phyloP scores from a whole-genome alignment of 2,888 invertebrate genomes.

The Ametastegia equiseti region DNA sequence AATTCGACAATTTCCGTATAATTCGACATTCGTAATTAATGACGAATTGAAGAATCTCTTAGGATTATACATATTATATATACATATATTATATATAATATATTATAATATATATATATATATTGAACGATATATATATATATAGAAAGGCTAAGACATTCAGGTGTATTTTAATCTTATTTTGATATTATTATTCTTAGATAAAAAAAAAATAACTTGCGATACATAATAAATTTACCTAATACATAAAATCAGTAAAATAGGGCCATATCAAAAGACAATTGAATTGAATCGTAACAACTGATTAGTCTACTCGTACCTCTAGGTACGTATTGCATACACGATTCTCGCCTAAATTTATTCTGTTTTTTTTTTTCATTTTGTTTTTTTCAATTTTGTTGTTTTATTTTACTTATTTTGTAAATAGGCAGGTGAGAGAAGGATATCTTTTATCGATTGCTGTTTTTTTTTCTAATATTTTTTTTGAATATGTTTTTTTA shows the following conservation, averaged over 20 bases:
- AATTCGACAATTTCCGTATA: not conserved
- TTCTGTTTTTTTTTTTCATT: not conserved
- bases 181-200: slow-evolving; percentile 16
- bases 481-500: not conserved
- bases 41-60: not conserved
- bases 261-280: not conserved
- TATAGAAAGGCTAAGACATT: not conserved
- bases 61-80: not conserved
- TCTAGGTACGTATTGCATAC: not conserved
- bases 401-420: not conserved
- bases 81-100: not conserved
- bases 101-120: not conserved
- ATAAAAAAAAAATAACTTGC: not conserved
- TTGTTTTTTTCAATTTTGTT: not conserved
- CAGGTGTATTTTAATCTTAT: slow-evolving; percentile 18
- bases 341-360: not conserved
- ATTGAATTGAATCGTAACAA: not conserved
- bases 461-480: not conserved
- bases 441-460: not conserved
- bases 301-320: not conserved
- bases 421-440: not conserved
- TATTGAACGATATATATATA: not conserved
- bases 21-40: not conserved
- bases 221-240: not conserved
- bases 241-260: not conserved